phyloP scores from a whole-genome alignment of 2,888 invertebrate genomes.

The Panorpa germanica region DNA sequence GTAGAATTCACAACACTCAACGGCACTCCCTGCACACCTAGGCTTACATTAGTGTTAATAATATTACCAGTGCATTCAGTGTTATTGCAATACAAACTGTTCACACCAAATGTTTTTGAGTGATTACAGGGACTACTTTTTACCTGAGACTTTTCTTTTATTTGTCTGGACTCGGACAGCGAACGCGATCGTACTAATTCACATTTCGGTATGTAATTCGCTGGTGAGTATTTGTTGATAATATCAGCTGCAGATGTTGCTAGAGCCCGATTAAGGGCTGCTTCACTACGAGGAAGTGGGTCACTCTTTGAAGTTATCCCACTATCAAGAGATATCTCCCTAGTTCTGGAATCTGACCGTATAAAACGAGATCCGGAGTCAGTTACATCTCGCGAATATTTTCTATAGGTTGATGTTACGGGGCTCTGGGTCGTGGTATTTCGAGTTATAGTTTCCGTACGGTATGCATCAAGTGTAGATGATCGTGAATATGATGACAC shows the following conservation, averaged over 20 bases:
- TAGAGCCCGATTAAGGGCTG: slow-evolving; percentile 29
- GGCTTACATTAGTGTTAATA: no score
- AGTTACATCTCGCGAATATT: slow-evolving; percentile 9
- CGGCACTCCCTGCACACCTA: no score
- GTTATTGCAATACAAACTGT: no score
- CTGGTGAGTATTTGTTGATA: slow-evolving; percentile 56
- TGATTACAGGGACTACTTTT: no score
- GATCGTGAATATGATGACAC: slow-evolving; percentile 15
- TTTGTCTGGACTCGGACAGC: slow-evolving; percentile 19
- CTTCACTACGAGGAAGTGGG: slow-evolving; percentile 25
- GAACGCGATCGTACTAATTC: slow-evolving; percentile 28
- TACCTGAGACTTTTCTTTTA: no score
- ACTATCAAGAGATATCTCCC: no score
- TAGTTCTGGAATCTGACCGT: slow-evolving; percentile 11
- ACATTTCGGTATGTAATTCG: slow-evolving; percentile 45
- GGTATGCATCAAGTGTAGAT: slow-evolving; percentile 13
- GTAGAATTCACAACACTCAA: no score
- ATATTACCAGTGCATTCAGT: no score
- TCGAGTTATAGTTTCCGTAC: neutral
- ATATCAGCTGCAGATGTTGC: slow-evolving; percentile 45
- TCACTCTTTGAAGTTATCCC: slow-evolving; percentile 19
- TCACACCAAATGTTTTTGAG: no score
- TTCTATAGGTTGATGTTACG: neutral
- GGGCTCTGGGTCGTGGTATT: slow-evolving; percentile 5
- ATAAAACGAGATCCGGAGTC: neutral